Percentiles rank a stretch among this genome's conserved stretches.
phyloP scores from a whole-genome alignment of 2,888 invertebrate genomes.

The Glaucopsyche alexis region DNA sequence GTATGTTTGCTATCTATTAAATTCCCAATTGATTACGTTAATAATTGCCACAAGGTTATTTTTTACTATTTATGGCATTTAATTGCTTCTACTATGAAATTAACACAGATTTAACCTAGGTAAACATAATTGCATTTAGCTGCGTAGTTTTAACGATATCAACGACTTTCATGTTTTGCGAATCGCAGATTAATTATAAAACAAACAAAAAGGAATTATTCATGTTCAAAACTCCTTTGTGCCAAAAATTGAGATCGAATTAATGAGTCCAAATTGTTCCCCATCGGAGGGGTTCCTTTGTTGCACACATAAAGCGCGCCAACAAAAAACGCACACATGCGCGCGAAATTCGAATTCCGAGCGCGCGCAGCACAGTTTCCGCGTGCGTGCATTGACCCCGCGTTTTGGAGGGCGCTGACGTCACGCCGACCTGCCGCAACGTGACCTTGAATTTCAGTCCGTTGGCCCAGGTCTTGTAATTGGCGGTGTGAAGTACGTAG shows the following conservation, averaged over 20 bases:
- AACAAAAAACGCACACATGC: constrained; percentile 57
- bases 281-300: constrained; percentile 38
- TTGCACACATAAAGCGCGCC: constrained; percentile 50
- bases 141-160: neutral
- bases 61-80: neutral
- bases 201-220: neutral
- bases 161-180: neutral
- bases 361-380: constrained; percentile 76
- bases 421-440: constrained; percentile 75
- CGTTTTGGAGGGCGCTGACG: constrained; percentile 78
- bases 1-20: constrained; percentile 4
- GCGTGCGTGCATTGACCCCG: constrained; percentile 69
- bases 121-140: neutral
- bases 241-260: constrained; percentile 1
- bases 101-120: neutral
- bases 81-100: neutral
- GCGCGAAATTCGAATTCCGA: constrained; percentile 76
- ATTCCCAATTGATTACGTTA: neutral
- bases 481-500: constrained; percentile 21
- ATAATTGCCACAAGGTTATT: constrained; percentile 9
- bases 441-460: constrained; percentile 65
- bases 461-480: constrained; percentile 34
- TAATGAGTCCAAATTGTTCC: constrained; percentile 15
- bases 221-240: constrained; percentile 18
- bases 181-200: neutral